phyloP scores from a whole-genome alignment of 2,888 invertebrate genomes.

The Rhamphomyia laevipes region DNA sequence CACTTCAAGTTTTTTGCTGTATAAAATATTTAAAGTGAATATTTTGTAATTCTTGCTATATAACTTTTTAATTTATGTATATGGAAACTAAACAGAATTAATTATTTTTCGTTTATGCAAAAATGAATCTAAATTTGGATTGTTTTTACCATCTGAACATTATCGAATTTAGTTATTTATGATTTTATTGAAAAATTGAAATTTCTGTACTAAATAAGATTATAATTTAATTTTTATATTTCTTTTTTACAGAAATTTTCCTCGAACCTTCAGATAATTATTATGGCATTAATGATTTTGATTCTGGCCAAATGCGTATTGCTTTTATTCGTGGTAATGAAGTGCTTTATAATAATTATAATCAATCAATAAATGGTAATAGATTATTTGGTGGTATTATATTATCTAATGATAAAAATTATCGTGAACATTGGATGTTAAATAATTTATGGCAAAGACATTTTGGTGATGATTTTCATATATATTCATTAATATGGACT shows the following conservation, averaged over 20 bases:
- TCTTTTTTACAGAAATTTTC: neutral
- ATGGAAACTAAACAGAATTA: too few relatives aligned
- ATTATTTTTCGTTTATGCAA: too few relatives aligned
- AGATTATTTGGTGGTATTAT: neutral
- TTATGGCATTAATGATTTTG: neutral
- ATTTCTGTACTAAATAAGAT: too few relatives aligned
- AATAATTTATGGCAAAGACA: neutral
- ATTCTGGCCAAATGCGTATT: neutral
- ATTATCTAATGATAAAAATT: neutral
- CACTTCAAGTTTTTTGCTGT: too few relatives aligned
- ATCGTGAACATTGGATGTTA: neutral
- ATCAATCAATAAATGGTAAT: neutral
- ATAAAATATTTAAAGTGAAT: too few relatives aligned
- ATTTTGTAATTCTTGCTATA: too few relatives aligned
- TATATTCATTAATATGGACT: constrained; percentile 57
- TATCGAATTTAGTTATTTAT: too few relatives aligned
- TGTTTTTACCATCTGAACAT: too few relatives aligned
- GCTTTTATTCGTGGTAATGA: neutral
- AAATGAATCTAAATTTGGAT: too few relatives aligned
- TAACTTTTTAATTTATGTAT: too few relatives aligned
- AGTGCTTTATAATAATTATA: neutral
- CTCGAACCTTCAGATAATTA: neutral
- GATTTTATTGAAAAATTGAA: too few relatives aligned
- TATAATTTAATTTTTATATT: neutral
- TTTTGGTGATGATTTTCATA: constrained; percentile 45